A percentile compares a stretch with the other conserved stretches of the same genome.
phyloP scores from a whole-genome alignment of 2,888 invertebrate species.

The Gymnocheta viridis region DNA sequence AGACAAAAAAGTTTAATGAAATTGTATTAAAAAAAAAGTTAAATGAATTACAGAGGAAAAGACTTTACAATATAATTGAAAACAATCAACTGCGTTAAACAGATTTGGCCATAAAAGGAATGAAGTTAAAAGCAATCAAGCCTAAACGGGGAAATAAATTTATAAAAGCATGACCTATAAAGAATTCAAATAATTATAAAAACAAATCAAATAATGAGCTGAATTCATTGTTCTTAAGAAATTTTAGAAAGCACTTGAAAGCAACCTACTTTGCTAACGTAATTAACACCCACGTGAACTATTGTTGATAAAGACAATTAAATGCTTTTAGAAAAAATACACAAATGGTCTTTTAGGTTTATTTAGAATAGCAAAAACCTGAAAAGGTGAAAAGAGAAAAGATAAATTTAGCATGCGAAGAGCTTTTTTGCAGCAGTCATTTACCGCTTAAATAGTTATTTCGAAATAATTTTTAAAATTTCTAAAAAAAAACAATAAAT shows the following conservation, averaged over 20 bases:
- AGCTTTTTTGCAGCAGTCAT: background rate
- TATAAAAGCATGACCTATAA: conserved; percentile 33
- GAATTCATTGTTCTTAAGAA: background rate
- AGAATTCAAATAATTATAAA: background rate
- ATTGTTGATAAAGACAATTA: background rate
- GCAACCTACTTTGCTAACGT: background rate
- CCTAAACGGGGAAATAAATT: background rate
- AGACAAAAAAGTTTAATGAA: background rate
- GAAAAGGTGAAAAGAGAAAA: background rate
- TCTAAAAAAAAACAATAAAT: background rate
- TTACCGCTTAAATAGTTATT: background rate
- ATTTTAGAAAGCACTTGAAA: conserved; percentile 3
- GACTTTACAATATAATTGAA: conserved; percentile 21
- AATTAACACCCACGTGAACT: background rate
- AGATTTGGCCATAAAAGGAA: background rate
- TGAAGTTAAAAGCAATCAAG: background rate
- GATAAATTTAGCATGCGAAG: background rate
- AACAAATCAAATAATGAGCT: background rate
- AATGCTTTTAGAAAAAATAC: background rate
- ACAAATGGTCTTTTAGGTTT: background rate
- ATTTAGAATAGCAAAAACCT: background rate
- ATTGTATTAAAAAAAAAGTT: background rate
- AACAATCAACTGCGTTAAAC: conserved; percentile 8
- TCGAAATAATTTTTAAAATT: background rate
- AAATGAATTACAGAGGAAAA: background rate